Conservation (phyloP, 2,113 vertebrate genomes). For the Triplophysa rosa region DNA sequence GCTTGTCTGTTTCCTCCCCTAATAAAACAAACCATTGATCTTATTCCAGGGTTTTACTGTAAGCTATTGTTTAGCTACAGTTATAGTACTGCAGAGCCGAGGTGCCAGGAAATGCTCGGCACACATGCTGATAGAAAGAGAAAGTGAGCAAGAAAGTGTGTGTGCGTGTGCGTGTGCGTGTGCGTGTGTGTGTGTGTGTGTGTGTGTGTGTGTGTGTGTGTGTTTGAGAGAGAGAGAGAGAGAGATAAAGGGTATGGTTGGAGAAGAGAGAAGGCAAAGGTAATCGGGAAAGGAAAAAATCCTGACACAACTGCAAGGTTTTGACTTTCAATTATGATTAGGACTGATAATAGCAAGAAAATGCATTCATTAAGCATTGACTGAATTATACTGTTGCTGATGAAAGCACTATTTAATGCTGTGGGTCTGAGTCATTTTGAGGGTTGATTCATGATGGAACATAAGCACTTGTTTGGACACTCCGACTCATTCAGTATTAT, state of each 20-base stretch:
- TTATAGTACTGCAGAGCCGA: constrained; percentile 32
- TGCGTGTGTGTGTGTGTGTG: constrained; percentile 9
- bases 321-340: constrained; percentile 30
- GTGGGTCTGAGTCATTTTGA: background rate
- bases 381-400: constrained; percentile 25
- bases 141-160: constrained; percentile 6
- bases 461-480: background rate
- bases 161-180: background rate
- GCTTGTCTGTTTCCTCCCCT: constrained; percentile 39
- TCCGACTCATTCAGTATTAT: too few species aligned
- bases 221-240: too few species aligned
- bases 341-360: constrained; percentile 1
- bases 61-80: constrained; percentile 44
- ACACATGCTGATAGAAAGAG: constrained; percentile 32
- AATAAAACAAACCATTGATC: constrained; percentile 50
- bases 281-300: constrained; percentile 7
- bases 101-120: constrained; percentile 35
- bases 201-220: too few species aligned
- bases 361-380: constrained; percentile 22
- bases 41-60: constrained; percentile 46
- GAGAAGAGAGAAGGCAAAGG: constrained; percentile 2
- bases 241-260: constrained; percentile 3
- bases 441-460: background rate
- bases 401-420: constrained; percentile 2
- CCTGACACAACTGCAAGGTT: constrained; percentile 14